These are phyloP conservation scores for Lamproptera curius DNA, from an alignment of 2,888 invertebrate genomes.

Conservation along the genomic window DNA sequence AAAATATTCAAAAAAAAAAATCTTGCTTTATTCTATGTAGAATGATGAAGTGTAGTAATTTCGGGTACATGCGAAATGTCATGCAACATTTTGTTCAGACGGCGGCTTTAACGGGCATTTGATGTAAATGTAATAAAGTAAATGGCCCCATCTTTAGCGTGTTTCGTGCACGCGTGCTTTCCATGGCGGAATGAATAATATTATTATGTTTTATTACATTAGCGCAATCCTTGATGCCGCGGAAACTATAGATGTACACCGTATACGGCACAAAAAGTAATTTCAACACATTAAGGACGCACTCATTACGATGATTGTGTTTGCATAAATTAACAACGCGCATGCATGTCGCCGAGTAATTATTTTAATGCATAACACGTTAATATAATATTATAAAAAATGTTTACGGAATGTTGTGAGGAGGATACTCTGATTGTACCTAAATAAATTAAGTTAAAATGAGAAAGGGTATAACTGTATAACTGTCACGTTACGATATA, in stretches of 20 bases:
- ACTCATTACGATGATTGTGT: constrained; percentile 19
- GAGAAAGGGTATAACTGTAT: not conserved
- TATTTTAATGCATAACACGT: constrained; percentile 18
- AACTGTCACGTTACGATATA: too few relatives aligned
- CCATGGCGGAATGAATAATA: constrained; percentile 17
- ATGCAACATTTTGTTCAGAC: constrained; percentile 57
- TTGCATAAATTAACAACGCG: constrained; percentile 7
- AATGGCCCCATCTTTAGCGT: constrained; percentile 44
- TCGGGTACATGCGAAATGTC: constrained; percentile 26
- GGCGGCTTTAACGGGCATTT: constrained; percentile 56
- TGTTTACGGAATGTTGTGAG: not conserved
- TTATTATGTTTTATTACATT: constrained; percentile 23
- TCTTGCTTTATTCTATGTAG: constrained; percentile 14
- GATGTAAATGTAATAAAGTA: constrained; percentile 68
- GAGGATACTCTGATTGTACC: not conserved
- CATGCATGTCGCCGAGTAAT: constrained; percentile 12
- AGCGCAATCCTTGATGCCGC: constrained; percentile 12
- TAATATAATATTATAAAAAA: constrained; percentile 5
- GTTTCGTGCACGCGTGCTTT: constrained; percentile 13
- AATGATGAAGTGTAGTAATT: constrained; percentile 19
- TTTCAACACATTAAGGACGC: constrained; percentile 17
- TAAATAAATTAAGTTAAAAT: not conserved
- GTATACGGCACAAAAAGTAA: constrained; percentile 5
- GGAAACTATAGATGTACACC: constrained; percentile 6
- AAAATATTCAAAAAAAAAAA: constrained; percentile 11